These are phyloP conservation scores for Physella acuta DNA, from an alignment of 1,140 invertebrate genomes.

Conservation along the genomic window DNA sequence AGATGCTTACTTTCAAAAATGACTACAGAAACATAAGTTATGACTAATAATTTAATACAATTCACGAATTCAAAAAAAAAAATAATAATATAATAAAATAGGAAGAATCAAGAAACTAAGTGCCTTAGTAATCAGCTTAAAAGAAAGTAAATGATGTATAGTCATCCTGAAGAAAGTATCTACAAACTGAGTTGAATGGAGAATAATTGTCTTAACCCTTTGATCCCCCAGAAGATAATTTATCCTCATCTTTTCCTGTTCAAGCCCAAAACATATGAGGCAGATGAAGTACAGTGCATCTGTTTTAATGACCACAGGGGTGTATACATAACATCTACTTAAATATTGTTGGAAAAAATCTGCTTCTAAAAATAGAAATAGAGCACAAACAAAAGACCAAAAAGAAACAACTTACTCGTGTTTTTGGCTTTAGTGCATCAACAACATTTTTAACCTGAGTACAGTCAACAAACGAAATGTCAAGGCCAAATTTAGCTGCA, in stretches of 20 bases:
- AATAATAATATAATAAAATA: background rate
- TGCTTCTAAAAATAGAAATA: background rate
- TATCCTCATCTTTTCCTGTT: too few relatives aligned
- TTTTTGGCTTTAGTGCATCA: constrained; percentile 76
- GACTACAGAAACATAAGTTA: too few relatives aligned
- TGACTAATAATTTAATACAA: background rate
- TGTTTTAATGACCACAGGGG: too few relatives aligned
- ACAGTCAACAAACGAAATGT: constrained; percentile 80
- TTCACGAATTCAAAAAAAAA: background rate
- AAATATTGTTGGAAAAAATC: background rate
- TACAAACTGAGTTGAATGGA: too few relatives aligned
- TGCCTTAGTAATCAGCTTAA: too few relatives aligned
- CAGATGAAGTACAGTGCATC: too few relatives aligned
- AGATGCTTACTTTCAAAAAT: constrained; percentile 3
- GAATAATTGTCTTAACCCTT: too few relatives aligned
- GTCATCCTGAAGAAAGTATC: too few relatives aligned
- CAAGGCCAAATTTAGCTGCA: constrained; percentile 70
- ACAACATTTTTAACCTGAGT: constrained; percentile 71
- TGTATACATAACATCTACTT: background rate
- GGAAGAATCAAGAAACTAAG: too few relatives aligned
- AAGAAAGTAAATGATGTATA: too few relatives aligned
- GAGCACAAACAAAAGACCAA: background rate
- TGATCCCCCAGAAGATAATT: too few relatives aligned
- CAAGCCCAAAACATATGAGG: too few relatives aligned
- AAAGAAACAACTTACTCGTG: constrained; percentile 69